These are phyloP conservation scores for Melanophora roralis DNA, from an alignment of 2,888 invertebrate genomes.

Conservation along the genomic window DNA sequence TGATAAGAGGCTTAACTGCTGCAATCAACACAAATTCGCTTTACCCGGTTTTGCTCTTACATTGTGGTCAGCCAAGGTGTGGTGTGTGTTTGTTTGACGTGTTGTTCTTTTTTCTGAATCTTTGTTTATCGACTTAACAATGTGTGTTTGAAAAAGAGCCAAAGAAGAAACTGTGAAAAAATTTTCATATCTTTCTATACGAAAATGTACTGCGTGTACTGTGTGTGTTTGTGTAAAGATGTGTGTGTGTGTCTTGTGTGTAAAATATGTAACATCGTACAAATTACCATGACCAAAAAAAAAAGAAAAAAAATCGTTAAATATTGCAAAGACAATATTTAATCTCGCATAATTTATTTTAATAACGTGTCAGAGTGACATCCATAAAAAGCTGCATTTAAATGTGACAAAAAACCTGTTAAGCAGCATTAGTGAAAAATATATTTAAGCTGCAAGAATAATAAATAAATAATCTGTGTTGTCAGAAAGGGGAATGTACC, in stretches of 20 bases:
- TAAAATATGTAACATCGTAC: background rate
- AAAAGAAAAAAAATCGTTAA: background rate
- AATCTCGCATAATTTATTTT: constrained; percentile 61
- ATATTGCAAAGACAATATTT: constrained; percentile 46
- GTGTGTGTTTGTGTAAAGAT: no score
- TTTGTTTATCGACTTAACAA: constrained; percentile 19
- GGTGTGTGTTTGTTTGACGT: background rate
- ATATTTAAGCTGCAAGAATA: no score
- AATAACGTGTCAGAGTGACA: constrained; percentile 56
- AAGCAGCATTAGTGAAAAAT: background rate
- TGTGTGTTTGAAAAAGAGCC: constrained; percentile 8
- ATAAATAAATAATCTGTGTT: no score
- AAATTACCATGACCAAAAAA: background rate
- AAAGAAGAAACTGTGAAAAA: constrained; percentile 43
- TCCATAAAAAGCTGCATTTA: constrained; percentile 35
- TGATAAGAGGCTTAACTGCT: background rate
- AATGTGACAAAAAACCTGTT: constrained; percentile 28
- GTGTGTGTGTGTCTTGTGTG: background rate
- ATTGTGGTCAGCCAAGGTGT: constrained; percentile 36
- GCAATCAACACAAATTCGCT: constrained; percentile 18
- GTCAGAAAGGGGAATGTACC: no score
- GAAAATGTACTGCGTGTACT: background rate
- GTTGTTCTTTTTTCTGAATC: background rate
- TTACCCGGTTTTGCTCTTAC: constrained; percentile 28
- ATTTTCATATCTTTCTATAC: constrained; percentile 3